Evolutionary conservation across 2,888 invertebrate genomes (phyloP).

Genomic region (Scrobipalpa atriplicella): DNA sequence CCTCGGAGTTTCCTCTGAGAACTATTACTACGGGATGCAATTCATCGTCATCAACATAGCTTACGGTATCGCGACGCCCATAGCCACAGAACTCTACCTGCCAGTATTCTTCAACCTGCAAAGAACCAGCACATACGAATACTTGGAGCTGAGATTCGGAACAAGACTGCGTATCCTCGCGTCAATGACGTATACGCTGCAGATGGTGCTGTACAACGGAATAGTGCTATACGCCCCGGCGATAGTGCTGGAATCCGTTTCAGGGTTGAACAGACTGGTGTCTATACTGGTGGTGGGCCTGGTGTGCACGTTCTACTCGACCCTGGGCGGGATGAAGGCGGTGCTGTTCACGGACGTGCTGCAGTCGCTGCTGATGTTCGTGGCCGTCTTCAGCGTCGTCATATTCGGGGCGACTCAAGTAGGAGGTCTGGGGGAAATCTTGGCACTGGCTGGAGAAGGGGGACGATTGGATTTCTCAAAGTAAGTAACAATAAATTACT

Average conservation of each 20-base stretch:
- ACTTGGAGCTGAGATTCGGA: slow-evolving; percentile 94
- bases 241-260: slow-evolving; percentile 93
- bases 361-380: slow-evolving; percentile 93
- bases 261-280: slow-evolving; percentile 87
- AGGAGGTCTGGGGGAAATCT: slow-evolving; percentile 88
- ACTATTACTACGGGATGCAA: slow-evolving; percentile 91
- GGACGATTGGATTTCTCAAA: slow-evolving; percentile 87
- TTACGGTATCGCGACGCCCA: slow-evolving; percentile 89
- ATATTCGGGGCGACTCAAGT: slow-evolving; percentile 87
- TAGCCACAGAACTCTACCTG: slow-evolving; percentile 89
- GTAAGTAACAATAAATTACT: slow-evolving; percentile 63
- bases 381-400: slow-evolving; percentile 90
- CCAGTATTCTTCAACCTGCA: slow-evolving; percentile 94
- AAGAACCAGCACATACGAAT: slow-evolving; percentile 95
- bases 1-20: slow-evolving; percentile 94
- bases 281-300: slow-evolving; percentile 89
- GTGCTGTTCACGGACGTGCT: slow-evolving; percentile 94
- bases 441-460: slow-evolving; percentile 86
- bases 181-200: slow-evolving; percentile 92
- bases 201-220: slow-evolving; percentile 95
- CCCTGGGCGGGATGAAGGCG: slow-evolving; percentile 95
- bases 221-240: slow-evolving; percentile 97
- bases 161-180: slow-evolving; percentile 88
- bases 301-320: slow-evolving; percentile 93
- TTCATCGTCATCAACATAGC: slow-evolving; percentile 90